Evolutionary conservation across 2,888 invertebrate species (phyloP).

Genomic region (Rhagonycha lutea): DNA sequence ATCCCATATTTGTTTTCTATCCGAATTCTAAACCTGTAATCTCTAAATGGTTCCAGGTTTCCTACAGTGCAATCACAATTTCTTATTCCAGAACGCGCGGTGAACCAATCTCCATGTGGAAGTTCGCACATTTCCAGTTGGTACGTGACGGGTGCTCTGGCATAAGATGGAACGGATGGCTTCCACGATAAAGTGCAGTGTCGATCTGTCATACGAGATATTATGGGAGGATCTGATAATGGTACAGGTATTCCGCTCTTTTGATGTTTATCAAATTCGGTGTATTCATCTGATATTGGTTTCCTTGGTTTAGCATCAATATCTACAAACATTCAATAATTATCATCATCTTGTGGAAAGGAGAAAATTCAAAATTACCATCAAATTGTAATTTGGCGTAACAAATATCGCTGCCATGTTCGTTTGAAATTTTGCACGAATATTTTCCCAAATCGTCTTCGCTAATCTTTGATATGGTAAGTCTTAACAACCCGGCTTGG

Average conservation of each 20-base stretch:
- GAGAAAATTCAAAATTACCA: conserved; percentile 59
- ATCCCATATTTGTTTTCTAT: conserved; percentile 97
- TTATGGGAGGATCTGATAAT: conserved; percentile 86
- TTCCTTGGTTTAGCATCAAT: conserved; percentile 69
- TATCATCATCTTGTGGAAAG: not conserved
- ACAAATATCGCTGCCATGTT: conserved; percentile 82
- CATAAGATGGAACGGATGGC: conserved; percentile 86
- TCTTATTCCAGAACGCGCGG: conserved; percentile 81
- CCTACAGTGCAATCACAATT: conserved; percentile 89
- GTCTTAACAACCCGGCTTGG: conserved; percentile 78
- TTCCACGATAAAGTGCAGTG: conserved; percentile 91
- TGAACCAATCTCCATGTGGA: conserved; percentile 92
- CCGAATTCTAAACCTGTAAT: conserved; percentile 93
- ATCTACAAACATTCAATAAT: conserved; percentile 53
- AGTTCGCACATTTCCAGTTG: conserved; percentile 92
- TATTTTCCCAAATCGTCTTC: conserved; percentile 85
- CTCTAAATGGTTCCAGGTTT: conserved; percentile 88
- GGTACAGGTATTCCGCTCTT: conserved; percentile 85
- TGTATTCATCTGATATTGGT: conserved; percentile 77
- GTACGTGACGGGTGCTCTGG: conserved; percentile 90
- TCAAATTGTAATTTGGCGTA: conserved; percentile 80
- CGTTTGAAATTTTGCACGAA: conserved; percentile 80
- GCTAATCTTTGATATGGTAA: conserved; percentile 78
- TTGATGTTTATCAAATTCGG: conserved; percentile 82
- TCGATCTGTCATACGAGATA: conserved; percentile 89